phyloP scores from a whole-genome alignment of 2,113 vertebrate genomes.

The Leucopsar rothschildi region DNA sequence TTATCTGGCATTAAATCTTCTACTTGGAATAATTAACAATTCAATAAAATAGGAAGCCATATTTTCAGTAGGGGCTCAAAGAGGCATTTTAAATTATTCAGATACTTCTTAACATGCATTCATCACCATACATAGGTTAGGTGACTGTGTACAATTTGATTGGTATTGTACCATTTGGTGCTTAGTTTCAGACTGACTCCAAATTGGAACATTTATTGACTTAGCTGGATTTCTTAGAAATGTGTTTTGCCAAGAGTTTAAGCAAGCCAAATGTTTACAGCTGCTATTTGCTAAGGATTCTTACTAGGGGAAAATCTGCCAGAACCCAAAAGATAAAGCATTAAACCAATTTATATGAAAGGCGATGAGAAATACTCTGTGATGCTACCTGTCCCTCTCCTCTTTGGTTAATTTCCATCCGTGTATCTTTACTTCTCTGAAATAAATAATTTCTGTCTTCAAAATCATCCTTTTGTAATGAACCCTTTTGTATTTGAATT shows the following conservation, averaged over 20 bases:
- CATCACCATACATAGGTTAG: background rate
- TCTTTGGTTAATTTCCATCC: background rate
- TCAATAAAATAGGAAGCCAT: background rate
- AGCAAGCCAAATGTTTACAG: background rate
- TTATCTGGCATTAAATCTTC: background rate
- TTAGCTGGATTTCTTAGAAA: background rate
- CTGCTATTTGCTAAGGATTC: background rate
- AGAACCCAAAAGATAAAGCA: background rate
- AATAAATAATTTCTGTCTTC: constrained; percentile 1
- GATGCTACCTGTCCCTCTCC: background rate
- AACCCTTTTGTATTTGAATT: background rate
- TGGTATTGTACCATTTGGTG: background rate
- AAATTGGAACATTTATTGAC: background rate
- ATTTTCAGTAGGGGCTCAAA: background rate
- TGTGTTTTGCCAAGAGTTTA: background rate
- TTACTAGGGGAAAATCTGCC: background rate
- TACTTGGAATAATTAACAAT: background rate
- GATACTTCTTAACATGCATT: background rate
- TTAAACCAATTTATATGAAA: background rate
- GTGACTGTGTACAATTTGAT: background rate
- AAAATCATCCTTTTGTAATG: background rate
- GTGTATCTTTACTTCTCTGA: background rate
- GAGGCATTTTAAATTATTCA: background rate
- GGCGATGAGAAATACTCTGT: background rate
- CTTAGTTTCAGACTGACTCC: background rate